Evolutionary conservation across 1,140 invertebrate genomes (phyloP).

Genomic region (Sipha flava): DNA sequence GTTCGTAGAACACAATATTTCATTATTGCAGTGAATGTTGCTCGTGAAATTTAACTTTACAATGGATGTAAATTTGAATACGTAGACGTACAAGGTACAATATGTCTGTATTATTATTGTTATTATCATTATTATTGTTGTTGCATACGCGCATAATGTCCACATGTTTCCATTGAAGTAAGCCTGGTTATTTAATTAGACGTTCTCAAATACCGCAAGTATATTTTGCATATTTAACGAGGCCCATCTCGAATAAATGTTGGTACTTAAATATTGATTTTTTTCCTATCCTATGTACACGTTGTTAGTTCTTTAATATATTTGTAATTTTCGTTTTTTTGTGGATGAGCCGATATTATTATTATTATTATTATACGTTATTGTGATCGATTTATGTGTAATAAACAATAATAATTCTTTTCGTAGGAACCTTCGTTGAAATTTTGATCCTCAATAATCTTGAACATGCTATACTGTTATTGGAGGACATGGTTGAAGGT

Average conservation of each 20-base stretch:
- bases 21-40: not conserved
- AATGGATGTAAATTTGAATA: not conserved
- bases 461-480: no score
- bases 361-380: no score
- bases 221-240: not conserved
- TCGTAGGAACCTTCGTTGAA: no score
- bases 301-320: no score
- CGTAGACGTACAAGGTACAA: not conserved
- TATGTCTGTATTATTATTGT: not conserved
- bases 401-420: no score
- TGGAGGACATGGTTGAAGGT: no score
- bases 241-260: not conserved
- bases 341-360: no score
- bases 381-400: no score
- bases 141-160: not conserved
- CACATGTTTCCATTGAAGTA: not conserved
- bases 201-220: not conserved
- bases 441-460: no score
- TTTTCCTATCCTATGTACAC: no score
- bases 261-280: not conserved
- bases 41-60: not conserved
- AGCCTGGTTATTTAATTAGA: not conserved
- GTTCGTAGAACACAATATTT: not conserved
- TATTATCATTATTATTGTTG: not conserved
- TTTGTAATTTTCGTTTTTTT: no score